Conservation (phyloP, 2,888 invertebrate genomes). For the Tuberolachnus salignus region DNA sequence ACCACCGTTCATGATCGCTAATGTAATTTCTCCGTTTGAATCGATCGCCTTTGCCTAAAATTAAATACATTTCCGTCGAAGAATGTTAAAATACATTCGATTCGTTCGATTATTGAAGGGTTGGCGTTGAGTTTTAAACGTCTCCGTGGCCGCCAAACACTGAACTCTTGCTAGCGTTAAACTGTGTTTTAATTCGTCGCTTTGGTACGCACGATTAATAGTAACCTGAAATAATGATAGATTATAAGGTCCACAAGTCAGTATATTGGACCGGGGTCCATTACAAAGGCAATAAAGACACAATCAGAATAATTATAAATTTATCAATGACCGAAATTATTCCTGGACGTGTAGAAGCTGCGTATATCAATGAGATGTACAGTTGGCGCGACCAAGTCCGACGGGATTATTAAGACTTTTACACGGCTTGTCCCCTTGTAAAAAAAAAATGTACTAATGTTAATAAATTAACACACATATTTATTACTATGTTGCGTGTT, state of each 20-base stretch:
- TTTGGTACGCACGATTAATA: constrained; percentile 77
- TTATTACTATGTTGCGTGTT: not conserved
- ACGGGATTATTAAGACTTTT: constrained; percentile 73
- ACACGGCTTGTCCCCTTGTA: constrained; percentile 73
- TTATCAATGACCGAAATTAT: constrained; percentile 76
- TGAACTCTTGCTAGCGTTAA: constrained; percentile 75
- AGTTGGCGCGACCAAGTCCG: constrained; percentile 71
- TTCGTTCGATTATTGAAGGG: constrained; percentile 67
- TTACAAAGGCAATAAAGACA: too few relatives aligned
- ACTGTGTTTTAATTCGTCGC: constrained; percentile 73
- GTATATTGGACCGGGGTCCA: too few relatives aligned
- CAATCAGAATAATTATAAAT: too few relatives aligned
- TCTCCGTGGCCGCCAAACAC: constrained; percentile 70
- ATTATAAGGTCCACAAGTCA: too few relatives aligned
- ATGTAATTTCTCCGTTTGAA: too few relatives aligned
- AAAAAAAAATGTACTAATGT: too few relatives aligned
- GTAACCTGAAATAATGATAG: constrained; percentile 69
- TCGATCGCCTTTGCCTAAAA: too few relatives aligned
- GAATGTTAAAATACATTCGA: too few relatives aligned
- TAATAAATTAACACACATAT: too few relatives aligned
- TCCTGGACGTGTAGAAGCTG: constrained; percentile 75
- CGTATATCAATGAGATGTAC: constrained; percentile 76
- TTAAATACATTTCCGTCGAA: too few relatives aligned
- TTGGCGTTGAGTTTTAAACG: constrained; percentile 72
- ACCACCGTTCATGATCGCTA: too few relatives aligned